A percentile compares a stretch with the other conserved stretches of the same genome.
These are phyloP conservation scores for Mormoops blainvillei DNA, from an alignment of 2,113 vertebrate genomes.

Conservation along the genomic window DNA sequence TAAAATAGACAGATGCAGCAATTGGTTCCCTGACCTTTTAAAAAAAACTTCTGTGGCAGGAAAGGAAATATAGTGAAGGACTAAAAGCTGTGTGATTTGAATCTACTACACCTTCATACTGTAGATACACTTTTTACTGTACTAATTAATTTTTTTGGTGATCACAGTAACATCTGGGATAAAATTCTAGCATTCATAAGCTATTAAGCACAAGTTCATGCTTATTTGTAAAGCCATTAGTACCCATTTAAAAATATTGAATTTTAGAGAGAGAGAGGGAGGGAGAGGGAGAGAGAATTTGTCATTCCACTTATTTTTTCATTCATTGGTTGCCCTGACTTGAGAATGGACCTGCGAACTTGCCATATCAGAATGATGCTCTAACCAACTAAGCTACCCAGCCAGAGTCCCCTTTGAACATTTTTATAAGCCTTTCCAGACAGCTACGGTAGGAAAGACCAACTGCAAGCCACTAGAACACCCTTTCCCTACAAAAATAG, in stretches of 20 bases:
- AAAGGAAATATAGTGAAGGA: neutral
- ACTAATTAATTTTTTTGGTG: neutral
- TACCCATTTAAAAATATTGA: neutral
- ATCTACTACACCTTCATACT: no score
- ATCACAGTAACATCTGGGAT: neutral
- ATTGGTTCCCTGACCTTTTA: neutral
- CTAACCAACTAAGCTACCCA: no score
- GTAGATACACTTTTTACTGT: neutral
- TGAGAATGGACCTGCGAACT: no score
- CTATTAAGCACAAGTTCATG: neutral
- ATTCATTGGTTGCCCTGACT: no score
- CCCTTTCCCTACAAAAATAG: neutral
- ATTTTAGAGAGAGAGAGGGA: no score
- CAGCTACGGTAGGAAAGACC: neutral
- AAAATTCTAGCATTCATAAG: neutral
- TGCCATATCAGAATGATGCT: no score
- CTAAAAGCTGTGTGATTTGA: neutral
- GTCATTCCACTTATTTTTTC: no score
- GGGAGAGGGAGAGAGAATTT: no score
- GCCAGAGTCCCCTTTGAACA: no score
- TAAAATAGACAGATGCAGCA: neutral
- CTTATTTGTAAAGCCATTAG: neutral
- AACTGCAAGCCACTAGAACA: neutral
- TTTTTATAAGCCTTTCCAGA: neutral
- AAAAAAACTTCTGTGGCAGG: neutral